Percentiles rank a stretch among this genome's conserved stretches.
Conservation (phyloP, 2,113 vertebrate genomes). For the Crotalus viridis region DNA sequence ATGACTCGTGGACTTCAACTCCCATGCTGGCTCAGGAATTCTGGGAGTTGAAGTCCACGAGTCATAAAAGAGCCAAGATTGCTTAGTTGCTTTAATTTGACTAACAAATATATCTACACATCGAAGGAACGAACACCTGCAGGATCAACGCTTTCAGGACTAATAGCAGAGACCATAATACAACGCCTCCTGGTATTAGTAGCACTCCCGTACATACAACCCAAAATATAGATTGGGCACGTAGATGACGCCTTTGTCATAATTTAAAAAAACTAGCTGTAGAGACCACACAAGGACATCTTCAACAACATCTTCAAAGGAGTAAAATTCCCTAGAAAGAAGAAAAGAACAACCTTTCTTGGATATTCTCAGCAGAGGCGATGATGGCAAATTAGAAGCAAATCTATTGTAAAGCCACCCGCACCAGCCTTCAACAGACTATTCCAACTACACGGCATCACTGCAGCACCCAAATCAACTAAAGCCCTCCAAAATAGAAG, state of each 20-base stretch:
- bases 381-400: not conserved
- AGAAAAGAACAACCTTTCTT: not conserved
- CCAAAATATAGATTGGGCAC: not conserved
- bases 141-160: not conserved
- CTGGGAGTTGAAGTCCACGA: too few species aligned
- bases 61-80: too few species aligned
- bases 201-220: not conserved
- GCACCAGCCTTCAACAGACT: not conserved
- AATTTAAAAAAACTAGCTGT: not conserved
- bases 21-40: too few species aligned
- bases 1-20: too few species aligned
- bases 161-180: not conserved
- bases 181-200: not conserved
- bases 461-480: not conserved
- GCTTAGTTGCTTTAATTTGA: not conserved
- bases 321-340: not conserved
- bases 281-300: not conserved
- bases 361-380: not conserved
- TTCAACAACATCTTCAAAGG: not conserved
- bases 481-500: not conserved
- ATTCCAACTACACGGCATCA: not conserved
- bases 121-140: not conserved
- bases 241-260: not conserved
- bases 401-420: not conserved
- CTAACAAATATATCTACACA: not conserved